Evolutionary conservation across 2,113 vertebrate species (phyloP).

Genomic region (Abramis brama): DNA sequence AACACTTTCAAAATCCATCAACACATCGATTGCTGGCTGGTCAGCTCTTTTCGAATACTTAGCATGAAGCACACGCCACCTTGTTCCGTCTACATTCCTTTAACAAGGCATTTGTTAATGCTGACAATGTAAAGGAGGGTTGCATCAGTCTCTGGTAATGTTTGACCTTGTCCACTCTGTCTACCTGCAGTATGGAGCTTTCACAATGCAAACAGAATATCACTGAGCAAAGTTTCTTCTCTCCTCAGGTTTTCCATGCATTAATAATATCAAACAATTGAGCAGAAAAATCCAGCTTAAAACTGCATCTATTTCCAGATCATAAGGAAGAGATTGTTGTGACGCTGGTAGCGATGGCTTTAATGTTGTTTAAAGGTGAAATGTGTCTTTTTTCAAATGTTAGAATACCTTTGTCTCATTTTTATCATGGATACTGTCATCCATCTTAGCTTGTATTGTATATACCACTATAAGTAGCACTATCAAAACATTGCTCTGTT

Average conservation of each 20-base stretch:
- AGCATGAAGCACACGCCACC: conserved; percentile 33
- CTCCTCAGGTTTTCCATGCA: not conserved
- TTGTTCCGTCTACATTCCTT: conserved; percentile 35
- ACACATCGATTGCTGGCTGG: conserved; percentile 31
- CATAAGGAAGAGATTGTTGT: not conserved
- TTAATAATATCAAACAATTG: not conserved
- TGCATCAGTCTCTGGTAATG: conserved; percentile 37
- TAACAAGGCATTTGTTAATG: conserved; percentile 25
- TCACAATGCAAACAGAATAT: not conserved
- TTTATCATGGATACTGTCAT: not conserved
- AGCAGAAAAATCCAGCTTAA: not conserved
- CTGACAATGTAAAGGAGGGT: conserved; percentile 7
- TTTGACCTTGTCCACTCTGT: conserved; percentile 37
- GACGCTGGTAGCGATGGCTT: not conserved
- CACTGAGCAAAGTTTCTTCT: not conserved
- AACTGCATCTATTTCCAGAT: not conserved
- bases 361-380: not conserved
- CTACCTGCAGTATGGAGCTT: not conserved
- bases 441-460: not conserved
- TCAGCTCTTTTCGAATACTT: conserved; percentile 40
- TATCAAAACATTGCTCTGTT: not conserved
- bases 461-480: not conserved
- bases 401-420: not conserved
- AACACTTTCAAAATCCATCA: conserved; percentile 29
- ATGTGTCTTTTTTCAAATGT: not conserved